These are phyloP conservation scores for Martes flavigula DNA, from an alignment of 2,797 vertebrate species.

Conservation along the genomic window DNA sequence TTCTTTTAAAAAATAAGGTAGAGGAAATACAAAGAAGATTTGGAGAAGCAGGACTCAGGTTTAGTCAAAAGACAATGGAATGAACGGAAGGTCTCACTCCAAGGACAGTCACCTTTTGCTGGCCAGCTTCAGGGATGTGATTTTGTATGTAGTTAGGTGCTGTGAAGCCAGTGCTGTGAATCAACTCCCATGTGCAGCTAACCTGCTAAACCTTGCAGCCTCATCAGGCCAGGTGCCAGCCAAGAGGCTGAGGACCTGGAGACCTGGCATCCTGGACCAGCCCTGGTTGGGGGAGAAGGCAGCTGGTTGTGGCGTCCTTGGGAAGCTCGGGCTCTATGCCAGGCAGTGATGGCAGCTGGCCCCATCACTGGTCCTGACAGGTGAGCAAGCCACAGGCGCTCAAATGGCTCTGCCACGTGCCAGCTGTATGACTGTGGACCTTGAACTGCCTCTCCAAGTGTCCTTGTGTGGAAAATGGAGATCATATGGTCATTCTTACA, in stretches of 20 bases:
- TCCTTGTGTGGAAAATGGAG: neutral
- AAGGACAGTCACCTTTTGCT: neutral
- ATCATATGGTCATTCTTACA: neutral
- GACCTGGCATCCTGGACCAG: neutral
- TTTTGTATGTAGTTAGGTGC: neutral
- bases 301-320: neutral
- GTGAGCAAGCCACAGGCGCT: neutral
- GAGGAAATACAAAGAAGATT: neutral
- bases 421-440: neutral
- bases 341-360: neutral
- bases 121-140: neutral
- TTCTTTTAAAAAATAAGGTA: neutral
- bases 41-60: neutral
- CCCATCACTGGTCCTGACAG: neutral
- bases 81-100: neutral
- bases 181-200: neutral
- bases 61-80: neutral
- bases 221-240: neutral
- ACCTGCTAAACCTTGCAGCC: neutral
- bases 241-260: neutral
- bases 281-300: neutral
- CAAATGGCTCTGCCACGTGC: neutral
- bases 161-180: neutral
- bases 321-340: neutral
- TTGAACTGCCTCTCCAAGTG: neutral